A percentile compares a stretch with the other conserved stretches of the same genome.
These are phyloP conservation scores for Aphaenogaster ashmeadi DNA, from an alignment of 1,140 invertebrate species.

Conservation along the genomic window DNA sequence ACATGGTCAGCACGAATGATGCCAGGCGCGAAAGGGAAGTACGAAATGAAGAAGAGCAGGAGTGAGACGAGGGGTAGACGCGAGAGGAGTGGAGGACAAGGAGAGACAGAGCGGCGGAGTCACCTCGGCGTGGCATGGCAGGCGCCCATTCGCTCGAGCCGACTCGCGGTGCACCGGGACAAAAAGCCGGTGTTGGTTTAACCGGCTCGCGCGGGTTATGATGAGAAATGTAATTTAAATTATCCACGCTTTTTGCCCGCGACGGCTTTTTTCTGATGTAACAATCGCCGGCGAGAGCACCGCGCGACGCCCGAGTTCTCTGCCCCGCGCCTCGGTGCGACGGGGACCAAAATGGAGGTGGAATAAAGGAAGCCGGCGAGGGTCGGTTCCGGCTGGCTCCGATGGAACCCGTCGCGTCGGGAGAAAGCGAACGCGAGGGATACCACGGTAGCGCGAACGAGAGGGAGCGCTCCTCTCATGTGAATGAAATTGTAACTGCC, in stretches of 20 bases:
- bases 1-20: neutral
- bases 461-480: constrained; percentile 72
- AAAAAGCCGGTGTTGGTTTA: constrained; percentile 81
- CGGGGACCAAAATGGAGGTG: constrained; percentile 51
- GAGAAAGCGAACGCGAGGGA: constrained; percentile 77
- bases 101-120: constrained; percentile 59
- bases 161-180: constrained; percentile 44
- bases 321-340: constrained; percentile 21
- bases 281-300: constrained; percentile 73
- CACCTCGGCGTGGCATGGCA: constrained; percentile 51
- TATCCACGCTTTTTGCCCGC: constrained; percentile 82
- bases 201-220: constrained; percentile 80
- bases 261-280: constrained; percentile 74
- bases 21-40: neutral
- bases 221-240: constrained; percentile 86
- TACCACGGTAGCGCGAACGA: constrained; percentile 67
- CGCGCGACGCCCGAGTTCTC: constrained; percentile 29
- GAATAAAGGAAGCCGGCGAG: constrained; percentile 32
- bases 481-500: constrained; percentile 82
- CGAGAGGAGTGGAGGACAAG: constrained; percentile 59
- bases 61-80: constrained; percentile 36
- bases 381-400: neutral
- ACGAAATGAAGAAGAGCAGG: constrained; percentile 27
- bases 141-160: constrained; percentile 53
- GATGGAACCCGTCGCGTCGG: constrained; percentile 38